Evolutionary conservation across 1,140 invertebrate genomes (phyloP).

Genomic region (Gryon sp.): DNA sequence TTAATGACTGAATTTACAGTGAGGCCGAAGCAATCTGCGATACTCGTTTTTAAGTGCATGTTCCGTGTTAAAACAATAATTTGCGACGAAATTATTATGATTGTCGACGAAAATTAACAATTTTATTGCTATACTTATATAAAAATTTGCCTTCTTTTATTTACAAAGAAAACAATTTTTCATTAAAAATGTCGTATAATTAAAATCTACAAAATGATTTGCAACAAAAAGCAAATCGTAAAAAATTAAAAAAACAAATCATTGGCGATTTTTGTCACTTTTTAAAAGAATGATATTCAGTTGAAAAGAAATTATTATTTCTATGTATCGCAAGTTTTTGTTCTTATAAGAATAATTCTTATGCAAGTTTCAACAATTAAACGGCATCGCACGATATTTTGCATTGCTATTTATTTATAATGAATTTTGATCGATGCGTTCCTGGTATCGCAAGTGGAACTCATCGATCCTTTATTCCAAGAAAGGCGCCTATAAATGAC

Average conservation of each 20-base stretch:
- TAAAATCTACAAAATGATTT: too few relatives aligned
- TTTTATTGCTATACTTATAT: too few relatives aligned
- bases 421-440: slow-evolving; percentile 56
- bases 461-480: slow-evolving; percentile 54
- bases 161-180: too few relatives aligned
- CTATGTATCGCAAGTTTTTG: too few relatives aligned
- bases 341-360: slow-evolving; percentile 4
- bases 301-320: too few relatives aligned
- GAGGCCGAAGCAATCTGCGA: neutral
- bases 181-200: too few relatives aligned
- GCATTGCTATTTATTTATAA: slow-evolving; percentile 47
- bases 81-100: neutral
- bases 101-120: neutral
- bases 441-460: slow-evolving; percentile 55
- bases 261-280: too few relatives aligned
- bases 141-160: too few relatives aligned
- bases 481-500: slow-evolving; percentile 60
- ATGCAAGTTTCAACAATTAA: slow-evolving; percentile 13
- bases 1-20: slow-evolving; percentile 32
- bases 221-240: too few relatives aligned
- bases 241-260: too few relatives aligned
- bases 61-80: slow-evolving; percentile 19
- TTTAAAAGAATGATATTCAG: too few relatives aligned
- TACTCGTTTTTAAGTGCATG: neutral
- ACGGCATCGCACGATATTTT: slow-evolving; percentile 23